phyloP scores from a whole-genome alignment of 2,113 vertebrate genomes.

The Chaetura pelagica region DNA sequence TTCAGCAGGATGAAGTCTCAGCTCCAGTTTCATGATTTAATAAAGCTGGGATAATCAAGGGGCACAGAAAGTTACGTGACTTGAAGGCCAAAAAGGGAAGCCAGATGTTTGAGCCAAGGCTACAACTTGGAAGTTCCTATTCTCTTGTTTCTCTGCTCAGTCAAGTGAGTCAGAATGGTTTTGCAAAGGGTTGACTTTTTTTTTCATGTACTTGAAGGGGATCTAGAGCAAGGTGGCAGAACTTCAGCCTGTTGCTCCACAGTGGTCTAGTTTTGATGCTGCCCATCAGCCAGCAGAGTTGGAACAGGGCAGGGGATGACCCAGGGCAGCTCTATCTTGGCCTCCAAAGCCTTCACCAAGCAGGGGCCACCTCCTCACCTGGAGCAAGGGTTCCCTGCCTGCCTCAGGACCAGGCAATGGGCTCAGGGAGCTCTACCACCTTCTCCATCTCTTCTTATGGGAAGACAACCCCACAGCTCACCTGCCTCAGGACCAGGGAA shows the following conservation, averaged over 20 bases:
- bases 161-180: background rate
- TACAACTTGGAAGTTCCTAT: background rate
- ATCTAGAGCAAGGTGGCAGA: background rate
- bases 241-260: background rate
- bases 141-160: background rate
- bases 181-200: background rate
- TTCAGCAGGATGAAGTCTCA: background rate
- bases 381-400: background rate
- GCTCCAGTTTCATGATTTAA: background rate
- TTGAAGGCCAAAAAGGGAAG: slow-evolving; percentile 7
- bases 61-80: background rate
- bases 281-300: background rate
- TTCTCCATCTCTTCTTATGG: fast-evolving
- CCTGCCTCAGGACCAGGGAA: too few species aligned
- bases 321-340: background rate
- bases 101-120: background rate
- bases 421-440: background rate
- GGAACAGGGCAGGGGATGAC: background rate
- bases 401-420: fast-evolving
- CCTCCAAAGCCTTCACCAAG: background rate
- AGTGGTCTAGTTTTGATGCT: background rate
- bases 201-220: background rate
- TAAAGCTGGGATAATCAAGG: background rate
- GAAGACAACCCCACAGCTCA: background rate
- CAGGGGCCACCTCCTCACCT: background rate